Conservation (phyloP, 2,797 vertebrate species). For the Passerculus sandwichensis region DNA sequence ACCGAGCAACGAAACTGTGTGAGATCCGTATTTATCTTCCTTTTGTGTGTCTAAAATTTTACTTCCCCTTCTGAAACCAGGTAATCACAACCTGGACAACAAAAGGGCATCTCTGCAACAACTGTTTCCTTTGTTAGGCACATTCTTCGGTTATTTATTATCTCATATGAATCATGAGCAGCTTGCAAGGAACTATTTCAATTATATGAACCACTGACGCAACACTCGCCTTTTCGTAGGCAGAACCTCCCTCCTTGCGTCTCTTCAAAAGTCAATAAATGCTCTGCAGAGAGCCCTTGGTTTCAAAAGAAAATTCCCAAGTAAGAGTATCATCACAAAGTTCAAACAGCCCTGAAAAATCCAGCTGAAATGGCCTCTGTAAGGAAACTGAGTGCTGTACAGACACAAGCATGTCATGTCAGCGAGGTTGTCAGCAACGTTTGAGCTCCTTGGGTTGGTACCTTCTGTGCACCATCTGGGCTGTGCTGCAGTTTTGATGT, state of each 20-base stretch:
- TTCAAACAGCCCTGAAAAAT: constrained; percentile 2
- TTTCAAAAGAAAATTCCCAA: constrained; percentile 20
- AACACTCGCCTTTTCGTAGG: not conserved
- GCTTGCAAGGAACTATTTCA: constrained; percentile 23
- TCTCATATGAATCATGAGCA: not conserved
- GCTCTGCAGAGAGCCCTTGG: not conserved
- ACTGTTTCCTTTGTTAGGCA: not conserved
- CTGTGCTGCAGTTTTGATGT: constrained; percentile 6
- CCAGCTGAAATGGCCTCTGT: constrained; percentile 17
- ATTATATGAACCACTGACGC: not conserved
- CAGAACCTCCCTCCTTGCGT: not conserved
- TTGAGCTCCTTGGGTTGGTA: not conserved
- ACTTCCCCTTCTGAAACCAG: constrained; percentile 9
- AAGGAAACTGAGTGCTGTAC: not conserved
- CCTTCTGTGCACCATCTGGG: constrained; percentile 51
- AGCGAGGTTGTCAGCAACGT: constrained; percentile 12
- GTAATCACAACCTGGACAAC: constrained; percentile 16
- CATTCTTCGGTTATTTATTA: constrained; percentile 38
- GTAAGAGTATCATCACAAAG: not conserved
- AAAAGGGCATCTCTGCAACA: not conserved
- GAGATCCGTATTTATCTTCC: not conserved
- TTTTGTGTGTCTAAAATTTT: not conserved
- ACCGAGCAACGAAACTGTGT: not conserved
- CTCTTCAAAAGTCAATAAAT: constrained; percentile 31
- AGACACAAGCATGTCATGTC: not conserved